These are phyloP conservation scores for Eulemur coronatus DNA, from an alignment of 2,797 vertebrate species.

Conservation along the genomic window DNA sequence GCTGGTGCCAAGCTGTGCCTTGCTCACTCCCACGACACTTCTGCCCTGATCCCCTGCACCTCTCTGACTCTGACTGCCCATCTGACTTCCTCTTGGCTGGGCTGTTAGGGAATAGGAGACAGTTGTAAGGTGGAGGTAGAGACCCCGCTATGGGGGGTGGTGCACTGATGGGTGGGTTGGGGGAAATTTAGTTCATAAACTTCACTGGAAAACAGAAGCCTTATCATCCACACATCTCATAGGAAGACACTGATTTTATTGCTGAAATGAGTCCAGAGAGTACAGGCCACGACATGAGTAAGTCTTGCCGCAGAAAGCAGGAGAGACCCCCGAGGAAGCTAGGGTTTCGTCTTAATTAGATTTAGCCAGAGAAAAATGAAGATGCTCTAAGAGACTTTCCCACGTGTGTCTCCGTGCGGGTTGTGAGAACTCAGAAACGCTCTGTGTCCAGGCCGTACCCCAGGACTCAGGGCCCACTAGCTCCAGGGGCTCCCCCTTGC, in stretches of 20 bases:
- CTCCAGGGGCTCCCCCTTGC: not conserved
- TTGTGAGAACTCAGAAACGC: not conserved
- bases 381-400: not conserved
- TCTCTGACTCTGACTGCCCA: not conserved
- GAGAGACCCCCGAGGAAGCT: not conserved
- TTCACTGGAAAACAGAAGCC: not conserved
- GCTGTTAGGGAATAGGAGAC: not conserved
- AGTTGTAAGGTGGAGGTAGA: not conserved
- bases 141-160: too few relatives aligned
- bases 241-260: not conserved
- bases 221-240: not conserved
- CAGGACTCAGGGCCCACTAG: not conserved
- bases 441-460: not conserved
- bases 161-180: too few relatives aligned
- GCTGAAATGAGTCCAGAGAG: not conserved
- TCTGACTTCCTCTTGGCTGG: not conserved
- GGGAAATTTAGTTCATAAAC: not conserved
- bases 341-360: not conserved
- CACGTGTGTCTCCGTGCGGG: not conserved
- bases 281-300: not conserved
- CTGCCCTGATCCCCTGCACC: too few relatives aligned
- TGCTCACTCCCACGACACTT: not conserved
- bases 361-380: not conserved
- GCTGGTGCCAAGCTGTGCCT: not conserved
- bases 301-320: not conserved